Base-by-base conservation (phyloP, 2,113 vertebrate species). In the Oplegnathus fasciatus region DNA sequence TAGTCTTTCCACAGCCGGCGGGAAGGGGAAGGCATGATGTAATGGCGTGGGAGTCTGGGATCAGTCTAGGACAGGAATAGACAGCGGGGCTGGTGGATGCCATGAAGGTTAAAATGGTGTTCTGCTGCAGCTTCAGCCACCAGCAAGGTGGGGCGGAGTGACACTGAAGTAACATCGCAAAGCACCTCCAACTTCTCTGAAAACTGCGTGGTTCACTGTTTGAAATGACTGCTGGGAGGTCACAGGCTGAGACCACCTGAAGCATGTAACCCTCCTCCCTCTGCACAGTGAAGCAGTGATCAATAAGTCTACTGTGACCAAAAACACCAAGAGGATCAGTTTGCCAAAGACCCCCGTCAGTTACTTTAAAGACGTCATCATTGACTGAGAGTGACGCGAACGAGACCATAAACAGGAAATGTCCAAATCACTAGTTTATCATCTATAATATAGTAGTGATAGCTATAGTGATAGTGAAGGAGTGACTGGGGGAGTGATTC, bases 21-120 rank as follows among this genome's bases (percentile, higher is more conserved):
- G 89, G 78, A 80, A 88, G 80, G 67, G 74, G 66, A 76, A 80
- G 55, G 54, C 65, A 80, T 92, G 88, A 89, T 89, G 84, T 89
- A 87, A 89, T 30, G 65, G 32, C n/a, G 30, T 72, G 76, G 72
- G 80, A 88, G 58, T 75, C 67, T 88, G 78, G 76, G 82, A 78
- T 80, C 67, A 78, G 52, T 58, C 75, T 17, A 69, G 84, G 85
- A 86, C 88, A 82, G 69, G 66, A 89, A 87, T 73, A 82, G 77
- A 82, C 42, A 55, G 26, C n/a, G 46, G 26, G 44, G 2, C 67
- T 57, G 61, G 55, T 67, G 83, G 42, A 48, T 9, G 0, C 15
- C 62, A 32, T 76, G 44, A 73, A 83, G 68, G 83, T 84, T 80
- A 80, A 75, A 77, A 40, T 30, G 22, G 34, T 76, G n/a, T 62